Base-by-base conservation (phyloP, 1,140 invertebrate genomes). In the Mya arenaria region DNA sequence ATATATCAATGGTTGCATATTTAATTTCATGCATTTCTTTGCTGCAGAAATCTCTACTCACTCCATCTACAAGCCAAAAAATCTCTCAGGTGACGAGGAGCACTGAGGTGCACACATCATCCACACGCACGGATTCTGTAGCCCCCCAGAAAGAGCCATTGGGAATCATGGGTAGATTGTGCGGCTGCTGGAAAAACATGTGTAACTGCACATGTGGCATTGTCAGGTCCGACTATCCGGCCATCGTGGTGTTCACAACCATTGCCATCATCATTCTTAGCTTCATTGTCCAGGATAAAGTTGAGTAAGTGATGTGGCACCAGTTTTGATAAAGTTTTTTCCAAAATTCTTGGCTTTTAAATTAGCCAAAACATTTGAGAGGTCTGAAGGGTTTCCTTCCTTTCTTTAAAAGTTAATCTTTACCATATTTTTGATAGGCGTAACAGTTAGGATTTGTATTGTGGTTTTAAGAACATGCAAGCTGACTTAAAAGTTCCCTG, bases 271-370 rank as follows among this genome's bases (percentile, higher is more conserved):
- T 80, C 23, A 19, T 71, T 0, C 48, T 80, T 17, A 69, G 34
- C 34, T 80, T 71, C 62, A 32, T 80, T 19, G 19, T 80, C 15
- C 44, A 80, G 52, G 58, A 58, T 28, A 69, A 80, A 48, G 65
- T 80, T 10, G 39, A 80, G 77, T 80, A 80, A 58, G 77, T 71
- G 8, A n/a, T 52, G 48, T 23, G n/a, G n/a, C n/a, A 28, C 6
- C n/a, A 6, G n/a, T 19, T 5, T 58, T 58, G 5, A 5, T 6
- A 8, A 4, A n/a, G 5, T 58, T n/a, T n/a, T n/a, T n/a, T n/a
- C n/a, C n/a, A 58, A 6, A 19, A 58, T 8, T 8, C 30, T 4
- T 6, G 30, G n/a, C 6, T 5, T 58, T 6, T 19, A 8, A 28
- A 58, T 4, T 19, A 58, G n/a, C 19, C n/a, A 23, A 4, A 28